phyloP scores from a whole-genome alignment of 2,797 vertebrate species.

The Silurus lanzhouensis region DNA sequence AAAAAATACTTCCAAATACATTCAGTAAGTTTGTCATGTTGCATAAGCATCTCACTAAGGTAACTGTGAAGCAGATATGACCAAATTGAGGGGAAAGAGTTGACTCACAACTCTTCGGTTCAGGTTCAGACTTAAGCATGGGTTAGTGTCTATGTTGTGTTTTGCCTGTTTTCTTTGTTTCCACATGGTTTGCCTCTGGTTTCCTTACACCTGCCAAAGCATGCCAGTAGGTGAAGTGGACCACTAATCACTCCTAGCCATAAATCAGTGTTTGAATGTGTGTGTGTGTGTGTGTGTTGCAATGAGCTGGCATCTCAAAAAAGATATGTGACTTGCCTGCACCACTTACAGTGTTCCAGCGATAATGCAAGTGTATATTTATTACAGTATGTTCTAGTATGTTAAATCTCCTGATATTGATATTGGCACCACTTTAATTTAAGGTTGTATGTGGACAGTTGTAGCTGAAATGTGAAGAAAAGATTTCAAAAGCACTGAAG shows the following conservation, averaged over 20 bases:
- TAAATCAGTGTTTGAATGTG: background rate
- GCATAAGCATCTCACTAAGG: background rate
- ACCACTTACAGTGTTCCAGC: background rate
- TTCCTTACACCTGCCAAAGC: background rate
- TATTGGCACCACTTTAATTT: background rate
- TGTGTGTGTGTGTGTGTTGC: background rate
- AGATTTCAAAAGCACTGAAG: background rate
- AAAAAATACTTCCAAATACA: background rate
- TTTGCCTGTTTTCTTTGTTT: background rate
- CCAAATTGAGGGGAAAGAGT: background rate
- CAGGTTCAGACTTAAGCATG: background rate
- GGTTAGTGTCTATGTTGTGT: background rate
- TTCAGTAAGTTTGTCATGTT: constrained; percentile 2
- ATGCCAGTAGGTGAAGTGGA: background rate
- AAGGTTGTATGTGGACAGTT: background rate
- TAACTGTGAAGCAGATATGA: background rate
- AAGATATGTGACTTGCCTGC: background rate
- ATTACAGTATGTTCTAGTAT: background rate
- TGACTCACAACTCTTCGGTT: background rate
- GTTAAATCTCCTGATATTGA: background rate
- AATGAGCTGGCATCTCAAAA: background rate
- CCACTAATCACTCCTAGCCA: background rate
- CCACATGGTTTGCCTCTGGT: background rate
- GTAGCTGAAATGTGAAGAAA: background rate
- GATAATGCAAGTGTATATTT: background rate